Percentiles rank a stretch among this genome's conserved stretches.
These are phyloP conservation scores for Chymomyza caudatula DNA, from an alignment of 2,888 invertebrate genomes.

Conservation along the genomic window DNA sequence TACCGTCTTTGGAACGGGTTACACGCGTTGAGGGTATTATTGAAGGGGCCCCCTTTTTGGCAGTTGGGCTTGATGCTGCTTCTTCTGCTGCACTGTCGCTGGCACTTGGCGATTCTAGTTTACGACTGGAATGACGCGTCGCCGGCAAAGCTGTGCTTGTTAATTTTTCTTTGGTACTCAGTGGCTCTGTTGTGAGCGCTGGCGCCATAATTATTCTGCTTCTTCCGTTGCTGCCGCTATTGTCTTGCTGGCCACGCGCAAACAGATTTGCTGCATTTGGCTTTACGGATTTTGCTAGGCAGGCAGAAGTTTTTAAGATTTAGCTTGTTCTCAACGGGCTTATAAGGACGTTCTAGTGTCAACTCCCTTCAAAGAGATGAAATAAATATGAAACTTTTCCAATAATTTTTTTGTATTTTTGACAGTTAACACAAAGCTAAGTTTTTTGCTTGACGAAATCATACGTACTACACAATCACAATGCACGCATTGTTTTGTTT, in stretches of 20 bases:
- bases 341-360: background rate
- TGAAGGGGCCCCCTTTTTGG: background rate
- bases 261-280: conserved; percentile 58
- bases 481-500: conserved; percentile 2
- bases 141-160: conserved; percentile 77
- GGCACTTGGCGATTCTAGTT: conserved; percentile 38
- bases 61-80: conserved; percentile 10
- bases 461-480: background rate
- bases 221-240: conserved; percentile 57
- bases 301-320: background rate
- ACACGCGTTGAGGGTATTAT: conserved; percentile 47
- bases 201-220: conserved; percentile 86
- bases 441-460: conserved; percentile 19
- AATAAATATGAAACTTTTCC: conserved; percentile 24
- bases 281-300: conserved; percentile 2
- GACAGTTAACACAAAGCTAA: conserved; percentile 30
- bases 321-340: background rate
- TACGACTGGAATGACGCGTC: conserved; percentile 48
- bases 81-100: conserved; percentile 25
- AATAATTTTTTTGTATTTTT: conserved; percentile 30
- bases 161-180: conserved; percentile 78
- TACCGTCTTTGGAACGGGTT: conserved; percentile 60
- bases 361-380: conserved; percentile 29
- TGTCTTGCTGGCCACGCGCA: too few relatives aligned
- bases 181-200: conserved; percentile 91